Evolutionary conservation across 2,113 vertebrate species (phyloP), one percentile per base, ranked within the genome.

Genomic region (Callipepla californica): DNA sequence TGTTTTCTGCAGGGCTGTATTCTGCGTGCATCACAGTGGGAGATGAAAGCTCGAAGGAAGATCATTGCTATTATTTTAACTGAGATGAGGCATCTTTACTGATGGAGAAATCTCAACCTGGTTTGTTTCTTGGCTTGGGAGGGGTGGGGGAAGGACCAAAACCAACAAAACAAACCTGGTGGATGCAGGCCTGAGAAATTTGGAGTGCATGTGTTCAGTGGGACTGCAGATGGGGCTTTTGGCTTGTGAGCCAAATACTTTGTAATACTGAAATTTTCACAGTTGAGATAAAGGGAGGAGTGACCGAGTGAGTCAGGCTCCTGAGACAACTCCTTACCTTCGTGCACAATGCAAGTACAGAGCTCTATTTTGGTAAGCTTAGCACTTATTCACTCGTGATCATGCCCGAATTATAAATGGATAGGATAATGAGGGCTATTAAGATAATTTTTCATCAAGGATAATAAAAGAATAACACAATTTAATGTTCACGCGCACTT

Each of bases 191-290:
- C 0, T 2, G 19, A 42, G 8, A 32, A 6, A 3, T 50, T 74
- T 17, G 4, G 72, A 42, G 17, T 26, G 18, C 6, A 13, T 59
- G 55, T 28, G n/a, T 10, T 32, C 5, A 48, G 4, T 14, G 36
- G 45, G 44, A 25, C 15, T 32, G 45, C 22, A 42, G 30, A 32
- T 36, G 13, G 19, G 38, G 40, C 2, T 74, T 84, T 57, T 20
- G 58, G 11, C 2, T 5, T 2, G 0, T 53, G 58, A 48, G 2
- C 4, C 15, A 19, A 38, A 9, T 5, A 2, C 4, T 55, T 30
- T 3, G 2, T 3, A 38, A 63, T 1, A 9, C 17, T 62, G 53
- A 47, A 8, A 19, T 55, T 55, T 44, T 28, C 7, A 26, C 30
- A 26, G 28, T 12, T 45, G 10, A 14, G 59, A 62, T 66, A 65